Base-by-base conservation (phyloP, 1,140 invertebrate genomes). In the Plutomurus gul region DNA sequence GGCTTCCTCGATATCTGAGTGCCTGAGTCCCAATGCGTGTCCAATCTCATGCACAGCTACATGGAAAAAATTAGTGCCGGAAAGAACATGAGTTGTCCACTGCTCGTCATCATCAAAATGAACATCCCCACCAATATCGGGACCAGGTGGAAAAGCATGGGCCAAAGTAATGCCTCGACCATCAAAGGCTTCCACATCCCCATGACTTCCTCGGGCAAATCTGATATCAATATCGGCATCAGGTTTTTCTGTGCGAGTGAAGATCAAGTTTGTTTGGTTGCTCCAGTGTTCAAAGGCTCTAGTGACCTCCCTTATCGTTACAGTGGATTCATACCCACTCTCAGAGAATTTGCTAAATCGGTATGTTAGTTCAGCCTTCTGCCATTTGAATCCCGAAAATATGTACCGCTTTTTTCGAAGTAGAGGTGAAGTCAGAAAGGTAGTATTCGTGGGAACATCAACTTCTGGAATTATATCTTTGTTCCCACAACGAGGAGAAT, bases 71-170 rank as follows among this genome's bases (percentile, higher is more conserved):
- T 74, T 74, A 3, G 72, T 74, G 16, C 72, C 72, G 1, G 40
- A 36, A 16, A 39, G 13, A 18, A 46, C 25, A 27, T 74, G 6
- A 3, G 40, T 47, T 20, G 43, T 49, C 39, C 39, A 74, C 0
- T 74, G 40, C 49, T 74, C 72, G 30, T 88, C 87, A 6, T 86
- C 88, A 82, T 90, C 89, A 78, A 89, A 90, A 83, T 90, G 89
- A 8, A 86, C 87, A 82, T 89, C 88, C 7, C 88, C 88, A 2
- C 88, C 88, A n/a, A 87, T 86, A 13, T 84, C 86, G 5, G 81
- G 73, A 1, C 86, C 87, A 4, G 88, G 88, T 75, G 86, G 88
- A 81, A 88, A 90, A 13, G 88, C 88, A 78, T 88, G 87, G 18
- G 87, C 87, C 33, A 88, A 80, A 20, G 85, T 85, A 10, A 83